Evolutionary conservation across 2,113 vertebrate species (phyloP).

Genomic region (Eubucco bourcierii): DNA sequence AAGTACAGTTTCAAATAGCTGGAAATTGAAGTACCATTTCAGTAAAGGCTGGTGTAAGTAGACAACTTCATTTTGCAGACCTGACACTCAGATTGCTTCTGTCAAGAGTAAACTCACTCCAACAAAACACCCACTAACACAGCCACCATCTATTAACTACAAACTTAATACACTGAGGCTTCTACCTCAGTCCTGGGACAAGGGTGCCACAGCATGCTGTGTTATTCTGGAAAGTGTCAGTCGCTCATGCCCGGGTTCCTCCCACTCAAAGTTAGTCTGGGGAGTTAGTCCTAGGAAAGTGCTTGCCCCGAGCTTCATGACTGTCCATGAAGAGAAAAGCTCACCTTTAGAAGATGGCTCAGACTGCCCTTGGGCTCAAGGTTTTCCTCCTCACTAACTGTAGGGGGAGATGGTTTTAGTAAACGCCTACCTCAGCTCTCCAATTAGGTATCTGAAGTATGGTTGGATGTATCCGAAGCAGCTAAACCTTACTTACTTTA

Average conservation of each 20-base stretch:
- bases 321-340: neutral
- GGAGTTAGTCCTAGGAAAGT: rapidly evolving
- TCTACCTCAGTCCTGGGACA: neutral
- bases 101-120: neutral
- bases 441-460: neutral
- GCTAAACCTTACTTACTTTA: neutral
- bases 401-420: neutral
- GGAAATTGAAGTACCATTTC: slow-evolving; percentile 33
- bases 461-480: neutral
- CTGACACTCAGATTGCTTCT: neutral
- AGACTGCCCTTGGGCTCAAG: neutral
- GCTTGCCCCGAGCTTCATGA: neutral
- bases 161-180: neutral
- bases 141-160: neutral
- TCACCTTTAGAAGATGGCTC: neutral
- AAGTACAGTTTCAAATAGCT: slow-evolving; percentile 15
- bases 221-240: neutral
- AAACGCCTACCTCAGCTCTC: neutral
- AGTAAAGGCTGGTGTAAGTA: slow-evolving; percentile 7
- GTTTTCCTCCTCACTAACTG: neutral
- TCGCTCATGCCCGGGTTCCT: neutral
- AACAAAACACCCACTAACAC: neutral
- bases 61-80: slow-evolving; percentile 19
- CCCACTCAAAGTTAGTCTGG: neutral
- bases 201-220: rapidly evolving